phyloP scores from a whole-genome alignment of 2,888 invertebrate genomes.

The Parnassius glacialis region DNA sequence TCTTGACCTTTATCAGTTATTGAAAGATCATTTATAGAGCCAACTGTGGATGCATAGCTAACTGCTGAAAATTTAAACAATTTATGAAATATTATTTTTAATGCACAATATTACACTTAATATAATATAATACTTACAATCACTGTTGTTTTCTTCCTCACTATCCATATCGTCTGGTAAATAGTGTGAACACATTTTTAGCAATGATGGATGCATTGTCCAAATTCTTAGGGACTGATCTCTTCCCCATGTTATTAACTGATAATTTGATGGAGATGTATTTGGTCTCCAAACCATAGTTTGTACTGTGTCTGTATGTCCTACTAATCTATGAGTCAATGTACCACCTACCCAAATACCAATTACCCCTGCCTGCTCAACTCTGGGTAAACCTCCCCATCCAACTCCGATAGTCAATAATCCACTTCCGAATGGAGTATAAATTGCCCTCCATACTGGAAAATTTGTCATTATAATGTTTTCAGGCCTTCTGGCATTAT shows the following conservation, averaged over 20 bases:
- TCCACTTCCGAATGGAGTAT: slow-evolving; percentile 96
- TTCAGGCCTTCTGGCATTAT: slow-evolving; percentile 91
- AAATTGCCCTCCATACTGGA: slow-evolving; percentile 96
- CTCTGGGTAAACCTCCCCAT: slow-evolving; percentile 88
- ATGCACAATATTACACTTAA: slow-evolving; percentile 1
- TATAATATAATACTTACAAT: slow-evolving; percentile 51
- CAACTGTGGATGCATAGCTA: slow-evolving; percentile 69
- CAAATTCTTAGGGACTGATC: slow-evolving; percentile 96
- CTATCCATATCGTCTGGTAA: slow-evolving; percentile 84
- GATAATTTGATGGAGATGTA: slow-evolving; percentile 84
- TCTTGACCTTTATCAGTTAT: slow-evolving; percentile 61
- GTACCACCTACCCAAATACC: slow-evolving; percentile 80
- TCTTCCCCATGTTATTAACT: slow-evolving; percentile 96
- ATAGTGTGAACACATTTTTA: slow-evolving; percentile 86
- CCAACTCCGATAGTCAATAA: slow-evolving; percentile 95
- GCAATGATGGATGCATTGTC: slow-evolving; percentile 91
- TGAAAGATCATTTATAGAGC: slow-evolving; percentile 63
- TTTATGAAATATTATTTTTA: no score
- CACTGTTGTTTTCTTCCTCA: slow-evolving; percentile 75
- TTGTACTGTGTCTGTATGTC: slow-evolving; percentile 95
- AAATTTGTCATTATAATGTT: slow-evolving; percentile 91
- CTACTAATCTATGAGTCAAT: slow-evolving; percentile 94
- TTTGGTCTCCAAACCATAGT: slow-evolving; percentile 97
- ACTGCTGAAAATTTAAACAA: slow-evolving; percentile 49
- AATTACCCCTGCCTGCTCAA: slow-evolving; percentile 86